phyloP scores from a whole-genome alignment of 1,140 invertebrate species.

The Atta colombica region DNA sequence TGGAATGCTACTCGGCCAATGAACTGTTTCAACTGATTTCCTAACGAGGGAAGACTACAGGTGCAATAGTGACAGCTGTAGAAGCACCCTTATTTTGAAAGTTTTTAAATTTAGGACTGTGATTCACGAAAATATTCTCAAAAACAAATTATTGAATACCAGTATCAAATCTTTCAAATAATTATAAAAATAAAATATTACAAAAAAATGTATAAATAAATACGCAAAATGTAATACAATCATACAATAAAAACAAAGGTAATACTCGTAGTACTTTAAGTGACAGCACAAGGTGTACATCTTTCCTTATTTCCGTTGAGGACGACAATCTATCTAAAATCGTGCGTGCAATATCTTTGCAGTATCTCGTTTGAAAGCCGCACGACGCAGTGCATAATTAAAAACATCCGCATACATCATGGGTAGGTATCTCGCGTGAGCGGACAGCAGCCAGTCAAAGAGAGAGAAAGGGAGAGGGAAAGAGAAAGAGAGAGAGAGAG shows the following conservation, averaged over 20 bases:
- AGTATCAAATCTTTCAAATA: not conserved
- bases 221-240: not conserved
- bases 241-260: not conserved
- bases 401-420: constrained; percentile 54
- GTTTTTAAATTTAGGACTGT: not conserved
- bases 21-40: constrained; percentile 47
- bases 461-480: constrained; percentile 44
- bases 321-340: not conserved
- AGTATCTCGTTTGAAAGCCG: constrained; percentile 1
- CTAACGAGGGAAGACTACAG: constrained; percentile 43
- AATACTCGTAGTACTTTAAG: not conserved
- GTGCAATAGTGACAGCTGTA: constrained; percentile 39
- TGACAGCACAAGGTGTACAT: not conserved
- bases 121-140: constrained; percentile 5
- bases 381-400: constrained; percentile 52
- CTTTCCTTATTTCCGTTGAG: constrained; percentile 1
- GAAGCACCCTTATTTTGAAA: not conserved
- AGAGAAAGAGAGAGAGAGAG: constrained; percentile 71
- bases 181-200: not conserved
- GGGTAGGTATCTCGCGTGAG: constrained; percentile 55
- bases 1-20: constrained; percentile 50
- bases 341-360: constrained; percentile 13
- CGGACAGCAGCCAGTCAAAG: constrained; percentile 46
- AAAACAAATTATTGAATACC: not conserved
- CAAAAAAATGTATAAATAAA: not conserved